phyloP scores from a whole-genome alignment of 1,140 invertebrate species.

The Colletes gigas region DNA sequence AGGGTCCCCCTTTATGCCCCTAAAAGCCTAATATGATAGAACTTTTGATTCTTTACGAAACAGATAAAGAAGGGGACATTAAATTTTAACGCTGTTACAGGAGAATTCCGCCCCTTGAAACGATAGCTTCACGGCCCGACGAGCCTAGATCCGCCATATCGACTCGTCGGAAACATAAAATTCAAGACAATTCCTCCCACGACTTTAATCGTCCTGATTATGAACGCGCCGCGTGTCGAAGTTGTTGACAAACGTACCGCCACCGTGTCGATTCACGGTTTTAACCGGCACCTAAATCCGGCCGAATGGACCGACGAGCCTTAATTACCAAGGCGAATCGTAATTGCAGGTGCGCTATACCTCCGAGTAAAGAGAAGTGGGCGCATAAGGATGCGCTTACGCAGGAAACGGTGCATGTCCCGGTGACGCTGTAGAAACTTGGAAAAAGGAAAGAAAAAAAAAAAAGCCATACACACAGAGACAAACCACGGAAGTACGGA shows the following conservation, averaged over 20 bases:
- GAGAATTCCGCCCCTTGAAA: no score
- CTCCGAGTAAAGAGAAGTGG: slow-evolving; percentile 24
- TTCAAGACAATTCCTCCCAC: no score
- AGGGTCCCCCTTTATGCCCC: no score
- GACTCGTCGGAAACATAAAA: no score
- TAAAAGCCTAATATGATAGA: no score
- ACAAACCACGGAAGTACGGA: slow-evolving; percentile 31
- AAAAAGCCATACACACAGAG: neutral
- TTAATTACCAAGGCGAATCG: slow-evolving; percentile 14
- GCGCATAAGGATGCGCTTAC: slow-evolving; percentile 65
- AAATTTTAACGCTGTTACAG: no score
- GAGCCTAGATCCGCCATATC: no score
- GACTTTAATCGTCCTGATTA: no score
- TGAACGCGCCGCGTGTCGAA: neutral
- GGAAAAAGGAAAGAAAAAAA: neutral
- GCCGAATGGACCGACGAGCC: neutral
- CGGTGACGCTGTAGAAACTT: slow-evolving; percentile 52
- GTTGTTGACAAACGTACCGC: neutral
- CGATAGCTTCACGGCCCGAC: no score
- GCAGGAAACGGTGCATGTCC: slow-evolving; percentile 62
- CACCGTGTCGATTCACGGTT: neutral
- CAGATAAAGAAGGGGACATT: no score
- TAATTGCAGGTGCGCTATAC: slow-evolving; percentile 51
- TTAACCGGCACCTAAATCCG: neutral
- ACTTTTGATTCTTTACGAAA: no score